Percentiles rank a stretch among this genome's conserved stretches.
Conservation (phyloP, 2,113 vertebrate genomes). For the Phocoena sinus region DNA sequence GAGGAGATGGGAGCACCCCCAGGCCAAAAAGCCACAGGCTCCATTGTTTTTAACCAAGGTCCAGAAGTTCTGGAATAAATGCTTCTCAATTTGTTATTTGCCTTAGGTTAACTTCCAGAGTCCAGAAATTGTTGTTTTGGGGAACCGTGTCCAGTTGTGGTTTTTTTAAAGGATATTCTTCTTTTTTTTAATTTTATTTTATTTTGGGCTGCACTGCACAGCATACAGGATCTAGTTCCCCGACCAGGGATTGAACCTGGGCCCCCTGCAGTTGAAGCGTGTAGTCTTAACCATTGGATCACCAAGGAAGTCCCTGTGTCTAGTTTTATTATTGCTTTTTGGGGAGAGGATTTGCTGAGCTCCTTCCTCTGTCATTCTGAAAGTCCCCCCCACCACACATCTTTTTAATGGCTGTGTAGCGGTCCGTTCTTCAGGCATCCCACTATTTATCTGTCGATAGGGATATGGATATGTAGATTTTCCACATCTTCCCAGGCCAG, state of each 20-base stretch:
- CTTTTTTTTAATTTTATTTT: not conserved
- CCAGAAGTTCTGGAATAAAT: not conserved
- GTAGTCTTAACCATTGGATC: not conserved
- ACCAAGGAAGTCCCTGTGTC: not conserved
- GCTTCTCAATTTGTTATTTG: not conserved
- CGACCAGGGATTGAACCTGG: not conserved
- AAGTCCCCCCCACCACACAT: not conserved
- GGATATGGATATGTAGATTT: not conserved
- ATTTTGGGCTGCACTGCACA: not conserved
- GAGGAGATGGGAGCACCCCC: not conserved
- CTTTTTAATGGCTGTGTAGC: not conserved
- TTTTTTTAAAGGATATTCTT: not conserved
- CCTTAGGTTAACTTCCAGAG: not conserved
- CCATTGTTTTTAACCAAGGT: not conserved
- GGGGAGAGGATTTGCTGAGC: not conserved
- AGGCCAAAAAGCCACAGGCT: not conserved
- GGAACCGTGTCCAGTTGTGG: not conserved
- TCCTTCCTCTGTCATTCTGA: not conserved
- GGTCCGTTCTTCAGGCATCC: rapidly evolving
- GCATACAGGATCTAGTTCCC: not conserved
- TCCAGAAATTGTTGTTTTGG: not conserved
- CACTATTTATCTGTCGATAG: rapidly evolving
- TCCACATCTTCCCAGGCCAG: not conserved
- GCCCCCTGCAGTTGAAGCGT: not conserved
- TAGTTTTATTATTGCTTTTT: not conserved